Conservation (phyloP, 2,888 invertebrate species). For the Agonopterix heracliana region DNA sequence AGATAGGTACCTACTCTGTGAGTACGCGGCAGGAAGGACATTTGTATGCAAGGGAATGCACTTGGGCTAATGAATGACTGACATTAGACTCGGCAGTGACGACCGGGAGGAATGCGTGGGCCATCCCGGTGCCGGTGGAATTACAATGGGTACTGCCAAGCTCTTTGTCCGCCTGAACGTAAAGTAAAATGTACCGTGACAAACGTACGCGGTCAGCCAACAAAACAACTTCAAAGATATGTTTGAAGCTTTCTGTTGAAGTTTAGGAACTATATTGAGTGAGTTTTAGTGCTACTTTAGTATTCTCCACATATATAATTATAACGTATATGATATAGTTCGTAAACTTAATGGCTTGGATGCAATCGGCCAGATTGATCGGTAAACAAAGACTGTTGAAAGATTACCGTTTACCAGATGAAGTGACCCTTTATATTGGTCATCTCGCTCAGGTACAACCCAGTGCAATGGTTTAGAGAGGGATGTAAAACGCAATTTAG, state of each 20-base stretch:
- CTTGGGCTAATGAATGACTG: constrained; percentile 52
- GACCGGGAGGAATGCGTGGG: constrained; percentile 44
- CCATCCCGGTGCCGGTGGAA: constrained; percentile 29
- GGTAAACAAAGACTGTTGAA: constrained; percentile 38
- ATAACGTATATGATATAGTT: no score
- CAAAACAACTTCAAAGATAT: no score
- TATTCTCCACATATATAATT: no score
- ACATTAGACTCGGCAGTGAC: constrained; percentile 38
- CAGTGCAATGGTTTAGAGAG: constrained; percentile 23
- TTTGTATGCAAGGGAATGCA: constrained; percentile 57
- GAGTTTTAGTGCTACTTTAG: no score
- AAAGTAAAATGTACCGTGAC: constrained; percentile 16
- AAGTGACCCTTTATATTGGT: constrained; percentile 19
- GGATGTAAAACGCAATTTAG: constrained; percentile 44
- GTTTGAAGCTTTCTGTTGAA: no score
- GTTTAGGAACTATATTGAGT: no score
- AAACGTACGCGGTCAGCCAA: constrained; percentile 1
- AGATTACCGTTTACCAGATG: constrained; percentile 19
- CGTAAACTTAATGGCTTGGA: constrained; percentile 7
- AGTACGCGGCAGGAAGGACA: constrained; percentile 38
- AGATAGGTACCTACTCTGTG: no score
- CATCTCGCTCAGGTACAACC: constrained; percentile 21
- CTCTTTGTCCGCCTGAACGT: constrained; percentile 23
- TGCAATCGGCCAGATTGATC: constrained; percentile 29
- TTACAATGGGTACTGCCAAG: constrained; percentile 32